Percentiles rank a stretch among this genome's conserved stretches.
Evolutionary conservation across 2,888 invertebrate species (phyloP).

Genomic region (Hyposoter didymator): DNA sequence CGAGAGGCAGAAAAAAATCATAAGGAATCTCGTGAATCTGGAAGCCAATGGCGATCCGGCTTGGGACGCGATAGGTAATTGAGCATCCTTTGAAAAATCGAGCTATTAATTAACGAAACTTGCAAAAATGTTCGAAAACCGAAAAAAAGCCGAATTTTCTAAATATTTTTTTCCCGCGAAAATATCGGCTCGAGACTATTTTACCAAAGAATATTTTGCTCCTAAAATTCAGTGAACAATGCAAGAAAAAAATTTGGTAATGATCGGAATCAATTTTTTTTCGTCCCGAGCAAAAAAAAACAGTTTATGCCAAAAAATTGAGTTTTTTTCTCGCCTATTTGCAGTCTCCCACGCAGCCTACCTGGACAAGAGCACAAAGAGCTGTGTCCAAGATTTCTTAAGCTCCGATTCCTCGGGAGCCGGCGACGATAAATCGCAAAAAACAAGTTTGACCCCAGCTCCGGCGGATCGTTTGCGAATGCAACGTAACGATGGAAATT

Average conservation of each 20-base stretch:
- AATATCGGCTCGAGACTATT: neutral
- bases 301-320: neutral
- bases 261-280: neutral
- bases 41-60: slow-evolving; percentile 95
- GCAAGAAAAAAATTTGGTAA: neutral
- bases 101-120: neutral
- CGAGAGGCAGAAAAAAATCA: slow-evolving; percentile 97
- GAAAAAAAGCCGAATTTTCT: neutral
- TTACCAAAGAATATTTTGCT: neutral
- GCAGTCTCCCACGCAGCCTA: slow-evolving; percentile 81
- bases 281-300: neutral
- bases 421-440: slow-evolving; percentile 75
- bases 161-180: neutral
- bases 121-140: neutral
- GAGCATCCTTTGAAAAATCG: neutral
- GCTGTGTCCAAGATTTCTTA: slow-evolving; percentile 78
- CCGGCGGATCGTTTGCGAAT: slow-evolving; percentile 75
- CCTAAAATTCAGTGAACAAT: neutral
- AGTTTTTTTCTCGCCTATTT: slow-evolving; percentile 23
- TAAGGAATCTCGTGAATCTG: slow-evolving; percentile 92
- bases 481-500: slow-evolving; percentile 80
- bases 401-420: slow-evolving; percentile 72
- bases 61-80: slow-evolving; percentile 93
- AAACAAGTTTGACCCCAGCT: slow-evolving; percentile 72
- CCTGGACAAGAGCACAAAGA: slow-evolving; percentile 80